phyloP scores from a whole-genome alignment of 1,140 invertebrate species.

The Lepidurus arcticus region DNA sequence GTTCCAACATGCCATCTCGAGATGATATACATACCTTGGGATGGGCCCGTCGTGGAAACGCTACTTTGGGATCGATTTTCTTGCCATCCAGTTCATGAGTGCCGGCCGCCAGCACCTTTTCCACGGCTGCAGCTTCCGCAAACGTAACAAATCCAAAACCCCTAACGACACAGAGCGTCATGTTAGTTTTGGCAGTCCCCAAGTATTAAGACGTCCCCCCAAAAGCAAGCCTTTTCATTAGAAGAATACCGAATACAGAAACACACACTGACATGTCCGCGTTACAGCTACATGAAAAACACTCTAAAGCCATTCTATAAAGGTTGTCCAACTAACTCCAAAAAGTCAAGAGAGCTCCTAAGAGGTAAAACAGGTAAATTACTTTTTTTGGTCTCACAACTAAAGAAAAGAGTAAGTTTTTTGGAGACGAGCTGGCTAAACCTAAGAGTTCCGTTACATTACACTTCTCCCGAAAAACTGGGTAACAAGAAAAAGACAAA shows the following conservation, averaged over 20 bases:
- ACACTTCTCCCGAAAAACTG: too few species aligned
- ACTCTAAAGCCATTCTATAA: too few species aligned
- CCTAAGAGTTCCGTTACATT: too few species aligned
- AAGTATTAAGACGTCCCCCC: background rate
- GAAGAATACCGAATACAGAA: background rate
- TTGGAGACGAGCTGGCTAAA: too few species aligned
- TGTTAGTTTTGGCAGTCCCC: background rate
- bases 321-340: too few species aligned
- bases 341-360: too few species aligned
- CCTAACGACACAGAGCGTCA: slow-evolving; percentile 50
- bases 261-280: background rate
- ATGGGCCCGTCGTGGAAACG: slow-evolving; percentile 97
- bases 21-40: slow-evolving; percentile 70
- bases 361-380: too few species aligned
- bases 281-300: too few species aligned
- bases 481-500: too few species aligned
- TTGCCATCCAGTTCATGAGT: slow-evolving; percentile 91
- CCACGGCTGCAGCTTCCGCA: slow-evolving; percentile 84
- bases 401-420: too few species aligned
- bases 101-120: slow-evolving; percentile 88
- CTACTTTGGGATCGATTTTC: slow-evolving; percentile 99
- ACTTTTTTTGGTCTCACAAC: too few species aligned
- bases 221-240: background rate
- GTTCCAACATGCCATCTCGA: background rate
- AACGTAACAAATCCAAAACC: slow-evolving; percentile 97